Conservation (phyloP, 2,797 vertebrate genomes). For the Synaphobranchus kaupii region DNA sequence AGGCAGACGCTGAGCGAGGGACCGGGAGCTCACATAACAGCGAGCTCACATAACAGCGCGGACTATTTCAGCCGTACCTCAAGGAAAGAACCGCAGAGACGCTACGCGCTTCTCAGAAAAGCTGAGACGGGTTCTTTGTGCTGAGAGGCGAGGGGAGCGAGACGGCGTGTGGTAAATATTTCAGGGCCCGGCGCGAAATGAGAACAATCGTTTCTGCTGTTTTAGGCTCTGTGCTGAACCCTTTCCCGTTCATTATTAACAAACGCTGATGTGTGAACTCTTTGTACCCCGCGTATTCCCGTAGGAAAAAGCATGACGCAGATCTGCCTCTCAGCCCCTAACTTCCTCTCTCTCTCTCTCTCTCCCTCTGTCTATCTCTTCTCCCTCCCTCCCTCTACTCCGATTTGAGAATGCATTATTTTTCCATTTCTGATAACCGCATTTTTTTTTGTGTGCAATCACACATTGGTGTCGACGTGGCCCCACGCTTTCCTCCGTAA, state of each 20-base stretch:
- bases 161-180: constrained; percentile 62
- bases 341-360: neutral
- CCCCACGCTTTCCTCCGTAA: neutral
- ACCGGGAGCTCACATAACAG: neutral
- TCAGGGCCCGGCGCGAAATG: constrained; percentile 56
- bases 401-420: neutral
- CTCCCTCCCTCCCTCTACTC: constrained; percentile 29
- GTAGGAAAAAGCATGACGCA: constrained; percentile 44
- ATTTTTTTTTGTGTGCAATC: neutral
- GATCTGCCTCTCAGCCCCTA: constrained; percentile 8
- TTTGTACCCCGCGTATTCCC: constrained; percentile 49
- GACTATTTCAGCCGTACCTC: neutral
- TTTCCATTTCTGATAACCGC: neutral
- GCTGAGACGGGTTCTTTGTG: neutral
- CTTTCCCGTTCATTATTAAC: constrained; percentile 67
- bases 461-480: neutral
- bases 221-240: constrained; percentile 57
- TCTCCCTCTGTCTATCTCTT: constrained; percentile 31
- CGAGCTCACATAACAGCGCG: neutral
- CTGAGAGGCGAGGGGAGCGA: constrained; percentile 46
- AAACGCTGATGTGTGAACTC: constrained; percentile 58
- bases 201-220: constrained; percentile 55
- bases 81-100: neutral
- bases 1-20: too few species aligned
- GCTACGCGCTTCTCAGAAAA: neutral